These are phyloP conservation scores for Tipula vernalis DNA, from an alignment of 2,888 invertebrate species.

Conservation along the genomic window DNA sequence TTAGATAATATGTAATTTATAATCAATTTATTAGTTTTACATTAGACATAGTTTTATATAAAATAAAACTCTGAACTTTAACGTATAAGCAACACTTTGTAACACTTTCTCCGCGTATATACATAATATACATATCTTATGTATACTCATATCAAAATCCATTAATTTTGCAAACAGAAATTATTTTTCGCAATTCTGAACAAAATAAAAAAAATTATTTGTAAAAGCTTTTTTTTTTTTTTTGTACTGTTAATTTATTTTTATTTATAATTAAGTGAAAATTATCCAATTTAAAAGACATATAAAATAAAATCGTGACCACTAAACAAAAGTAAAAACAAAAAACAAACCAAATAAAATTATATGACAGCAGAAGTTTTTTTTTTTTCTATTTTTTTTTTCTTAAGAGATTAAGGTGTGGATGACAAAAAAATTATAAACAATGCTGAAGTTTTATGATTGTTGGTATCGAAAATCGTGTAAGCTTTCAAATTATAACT, in stretches of 20 bases:
- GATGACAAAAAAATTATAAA: not conserved
- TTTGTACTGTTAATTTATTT: not conserved
- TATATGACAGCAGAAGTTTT: not conserved
- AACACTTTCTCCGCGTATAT: not conserved
- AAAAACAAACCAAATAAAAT: not conserved
- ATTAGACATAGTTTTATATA: not conserved
- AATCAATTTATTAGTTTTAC: not conserved
- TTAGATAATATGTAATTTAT: not conserved
- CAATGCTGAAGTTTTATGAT: not conserved
- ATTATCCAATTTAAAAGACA: slow-evolving; percentile 4
- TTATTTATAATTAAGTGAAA: not conserved
- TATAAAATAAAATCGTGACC: not conserved
- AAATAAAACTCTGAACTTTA: not conserved
- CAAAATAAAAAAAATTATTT: not conserved
- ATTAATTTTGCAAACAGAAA: not conserved
- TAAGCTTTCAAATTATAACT: not conserved
- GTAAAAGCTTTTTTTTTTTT: not conserved
- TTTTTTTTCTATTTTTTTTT: not conserved
- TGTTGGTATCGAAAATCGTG: not conserved
- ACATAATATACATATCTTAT: not conserved
- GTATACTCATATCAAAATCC: not conserved
- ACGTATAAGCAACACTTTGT: not conserved
- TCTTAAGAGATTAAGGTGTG: not conserved
- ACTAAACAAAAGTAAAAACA: not conserved
- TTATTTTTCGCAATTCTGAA: not conserved